Base-by-base conservation (phyloP, 2,888 invertebrate species). In the Drosophila pseudotakahashii region DNA sequence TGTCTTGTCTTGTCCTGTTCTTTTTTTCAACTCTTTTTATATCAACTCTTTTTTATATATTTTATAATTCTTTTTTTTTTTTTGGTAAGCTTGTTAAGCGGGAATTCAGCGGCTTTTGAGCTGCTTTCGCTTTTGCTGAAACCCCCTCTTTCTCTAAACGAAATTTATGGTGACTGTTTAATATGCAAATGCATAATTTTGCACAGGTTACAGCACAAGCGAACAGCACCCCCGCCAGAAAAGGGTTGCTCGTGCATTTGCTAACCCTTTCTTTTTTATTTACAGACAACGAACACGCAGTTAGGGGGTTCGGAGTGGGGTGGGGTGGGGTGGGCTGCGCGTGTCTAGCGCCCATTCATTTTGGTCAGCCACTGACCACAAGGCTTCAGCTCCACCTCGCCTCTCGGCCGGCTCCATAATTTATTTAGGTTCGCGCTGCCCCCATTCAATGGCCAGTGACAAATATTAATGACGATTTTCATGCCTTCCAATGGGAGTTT, bases 401-500 rank as follows among this genome's bases (percentile, higher is more conserved):
- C 75, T 45, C 54, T 39, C 37, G 52, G 53, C 44, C 51, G 68
- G 66, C 59, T 77, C 78, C 75, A 78, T 82, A 84, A 81, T 86
- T 83, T 81, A 83, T 81, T 76, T 81, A 58, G 72, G 60, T 76
- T 75, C 73, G 72, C 64, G 76, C 75, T 61, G 78, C 79, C 66
- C 66, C 66, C 66, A 82, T 62, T 75, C 71, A 74, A 77, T 89
- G 90, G 80, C 82, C 88, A 88, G 90, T 89, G 90, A 89, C 89
- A 89, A 89, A 89, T 89, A 89, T 89, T 89, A 90, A 89, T 89
- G 89, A 89, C 89, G 83, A 87, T 89, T 89, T 88, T 90, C 89
- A 89, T 88, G 79, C 85, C 85, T 89, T 78, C 82, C 78, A 71
- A 55, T 51, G 50, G 62, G 41, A n/a, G 51, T 23, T 11, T n/a